Evolutionary conservation across 1,140 invertebrate species (phyloP), one percentile per base, ranked within the genome.

Genomic region (Dinoponera quadriceps): DNA sequence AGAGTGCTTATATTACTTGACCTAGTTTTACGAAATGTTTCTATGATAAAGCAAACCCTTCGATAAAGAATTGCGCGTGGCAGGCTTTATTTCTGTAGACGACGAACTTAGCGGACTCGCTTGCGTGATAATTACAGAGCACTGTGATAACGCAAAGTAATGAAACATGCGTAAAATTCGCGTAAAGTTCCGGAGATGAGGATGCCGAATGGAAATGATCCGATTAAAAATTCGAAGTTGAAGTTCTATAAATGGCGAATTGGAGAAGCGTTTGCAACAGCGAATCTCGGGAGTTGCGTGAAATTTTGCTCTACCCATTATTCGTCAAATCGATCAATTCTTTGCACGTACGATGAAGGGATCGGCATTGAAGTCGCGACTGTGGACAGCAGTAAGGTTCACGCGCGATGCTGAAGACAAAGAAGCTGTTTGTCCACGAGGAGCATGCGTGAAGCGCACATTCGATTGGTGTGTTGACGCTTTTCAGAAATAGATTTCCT

Each of bases 401-500:
- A 38, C 2, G 18, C 13, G 11, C 4, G 54, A 1, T n/a, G 22
- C 18, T 73, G 44, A 49, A 75, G 18, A 82, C 63, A 86, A 86
- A 85, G 84, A 22, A 71, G 16, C 49, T 86, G 13, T 33, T 57
- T 25, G 14, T 44, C n/a, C 44, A 59, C n/a, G 55, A 69, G 63
- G 3, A 74, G 22, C 27, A 48, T 49, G 22, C 33, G 49, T 78
- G 63, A 78, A 55, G 33, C 11, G 22, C 14, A 68, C 14, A 29
- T 33, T 66, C 20, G 48, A 38, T 77, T 77, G n/a, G 20, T 22
- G 14, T 29, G 13, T 38, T 69, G 33, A 5, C 16, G 7, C 29
- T 57, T 69, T 55, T 51, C 3, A 68, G 51, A 85, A 86, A 86
- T 85, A 75, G 25, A 51, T 65, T 1, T 1, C 33, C 20, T 44